Conservation (phyloP, 2,113 vertebrate genomes). For the Paralichthys olivaceus region DNA sequence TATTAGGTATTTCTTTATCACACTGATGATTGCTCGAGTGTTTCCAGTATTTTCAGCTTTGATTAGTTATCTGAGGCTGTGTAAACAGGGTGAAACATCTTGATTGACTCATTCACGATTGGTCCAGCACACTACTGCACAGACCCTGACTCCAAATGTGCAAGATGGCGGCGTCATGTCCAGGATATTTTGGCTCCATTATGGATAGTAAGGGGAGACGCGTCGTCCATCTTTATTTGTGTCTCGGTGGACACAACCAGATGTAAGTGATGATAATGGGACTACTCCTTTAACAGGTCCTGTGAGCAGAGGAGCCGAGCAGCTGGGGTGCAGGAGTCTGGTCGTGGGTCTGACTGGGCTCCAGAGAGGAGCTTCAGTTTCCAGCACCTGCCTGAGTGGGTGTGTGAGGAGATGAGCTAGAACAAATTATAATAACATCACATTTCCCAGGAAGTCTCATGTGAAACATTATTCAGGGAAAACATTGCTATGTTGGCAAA, state of each 20-base stretch:
- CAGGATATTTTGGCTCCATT: too few species aligned
- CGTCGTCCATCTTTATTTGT: too few species aligned
- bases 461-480: constrained; percentile 15
- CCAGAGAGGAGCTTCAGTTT: constrained; percentile 54
- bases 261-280: not conserved
- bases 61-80: too few species aligned
- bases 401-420: constrained; percentile 61
- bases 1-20: too few species aligned
- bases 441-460: constrained; percentile 29
- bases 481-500: not conserved
- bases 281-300: constrained; percentile 12
- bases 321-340: constrained; percentile 43
- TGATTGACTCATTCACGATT: too few species aligned
- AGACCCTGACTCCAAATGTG: too few species aligned
- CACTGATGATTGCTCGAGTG: too few species aligned
- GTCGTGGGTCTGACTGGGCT: constrained; percentile 18
- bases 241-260: not conserved
- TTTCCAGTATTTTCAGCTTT: too few species aligned
- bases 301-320: constrained; percentile 34
- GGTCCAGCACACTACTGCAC: too few species aligned
- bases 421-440: constrained; percentile 63
- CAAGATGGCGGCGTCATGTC: too few species aligned
- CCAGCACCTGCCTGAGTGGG: constrained; percentile 77
- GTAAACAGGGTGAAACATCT: too few species aligned
- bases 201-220: too few species aligned